These are phyloP conservation scores for Ennomos fuscantarius DNA, from an alignment of 2,888 invertebrate species.

Conservation along the genomic window DNA sequence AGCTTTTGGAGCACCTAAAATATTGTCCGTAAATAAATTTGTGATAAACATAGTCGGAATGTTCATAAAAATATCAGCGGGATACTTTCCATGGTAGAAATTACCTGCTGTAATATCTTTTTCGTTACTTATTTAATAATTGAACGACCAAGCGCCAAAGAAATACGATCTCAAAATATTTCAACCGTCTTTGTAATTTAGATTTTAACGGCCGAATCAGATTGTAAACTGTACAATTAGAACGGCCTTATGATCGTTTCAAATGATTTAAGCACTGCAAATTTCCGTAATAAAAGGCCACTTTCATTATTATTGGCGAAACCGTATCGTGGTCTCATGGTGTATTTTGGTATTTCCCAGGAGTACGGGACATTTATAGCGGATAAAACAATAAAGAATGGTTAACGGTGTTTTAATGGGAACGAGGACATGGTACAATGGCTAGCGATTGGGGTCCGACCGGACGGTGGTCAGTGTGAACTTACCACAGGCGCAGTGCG, in stretches of 20 bases:
- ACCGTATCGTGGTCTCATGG: constrained; percentile 50
- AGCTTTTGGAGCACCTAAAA: too few species aligned
- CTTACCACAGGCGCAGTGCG: constrained; percentile 56
- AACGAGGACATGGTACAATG: constrained; percentile 82
- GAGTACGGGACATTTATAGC: constrained; percentile 78
- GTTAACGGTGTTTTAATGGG: constrained; percentile 84
- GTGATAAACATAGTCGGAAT: too few species aligned
- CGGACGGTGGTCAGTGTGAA: constrained; percentile 70
- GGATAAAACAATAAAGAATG: constrained; percentile 85
- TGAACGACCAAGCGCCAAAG: constrained; percentile 9
- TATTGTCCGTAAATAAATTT: too few species aligned
- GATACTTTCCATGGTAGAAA: too few species aligned
- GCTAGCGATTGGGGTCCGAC: constrained; percentile 73
- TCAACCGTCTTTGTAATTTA: constrained; percentile 27
- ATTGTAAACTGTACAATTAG: constrained; percentile 57
- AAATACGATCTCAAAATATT: constrained; percentile 25
- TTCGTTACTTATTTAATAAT: background rate
- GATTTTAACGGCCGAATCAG: constrained; percentile 44
- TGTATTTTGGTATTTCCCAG: constrained; percentile 64
- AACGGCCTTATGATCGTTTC: constrained; percentile 51
- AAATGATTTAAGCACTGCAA: constrained; percentile 66
- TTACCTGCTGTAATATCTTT: too few species aligned
- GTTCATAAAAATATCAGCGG: too few species aligned
- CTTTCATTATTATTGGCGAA: constrained; percentile 66
- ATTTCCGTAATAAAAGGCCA: constrained; percentile 71